Evolutionary conservation across 2,888 invertebrate species (phyloP).

Genomic region (Lasioglossum vierecki): DNA sequence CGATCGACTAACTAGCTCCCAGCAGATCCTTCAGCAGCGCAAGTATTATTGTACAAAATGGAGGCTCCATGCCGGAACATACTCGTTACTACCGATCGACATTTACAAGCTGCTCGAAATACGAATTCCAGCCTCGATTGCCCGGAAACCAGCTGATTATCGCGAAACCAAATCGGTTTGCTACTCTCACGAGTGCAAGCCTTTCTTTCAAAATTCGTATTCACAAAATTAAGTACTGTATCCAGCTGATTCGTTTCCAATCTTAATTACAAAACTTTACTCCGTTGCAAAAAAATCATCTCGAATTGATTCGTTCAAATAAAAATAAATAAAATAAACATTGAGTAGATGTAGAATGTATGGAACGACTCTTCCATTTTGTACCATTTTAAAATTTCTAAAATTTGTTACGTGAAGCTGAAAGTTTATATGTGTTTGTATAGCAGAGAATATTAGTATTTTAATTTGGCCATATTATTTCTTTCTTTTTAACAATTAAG

Average conservation of each 20-base stretch:
- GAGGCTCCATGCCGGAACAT: neutral
- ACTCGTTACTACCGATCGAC: slow-evolving; percentile 19
- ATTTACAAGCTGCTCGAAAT: slow-evolving; percentile 5
- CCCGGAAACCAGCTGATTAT: slow-evolving; percentile 9
- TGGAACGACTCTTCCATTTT: neutral
- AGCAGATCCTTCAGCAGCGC: neutral
- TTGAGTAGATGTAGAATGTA: neutral
- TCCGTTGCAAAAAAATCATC: neutral
- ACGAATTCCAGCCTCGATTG: slow-evolving; percentile 14
- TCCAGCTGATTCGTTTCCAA: neutral
- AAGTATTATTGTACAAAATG: slow-evolving; percentile 16
- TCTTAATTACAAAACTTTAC: neutral
- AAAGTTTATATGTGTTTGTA: neutral
- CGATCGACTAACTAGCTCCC: slow-evolving; percentile 7
- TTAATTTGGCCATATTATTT: neutral
- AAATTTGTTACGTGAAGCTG: neutral
- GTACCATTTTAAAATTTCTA: neutral
- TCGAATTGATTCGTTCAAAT: neutral
- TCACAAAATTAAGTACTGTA: neutral
- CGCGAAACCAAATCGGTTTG: neutral
- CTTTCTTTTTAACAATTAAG: neutral
- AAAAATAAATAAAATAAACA: no score
- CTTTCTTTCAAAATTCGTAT: neutral
- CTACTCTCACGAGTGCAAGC: neutral
- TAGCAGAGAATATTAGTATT: neutral